These are phyloP conservation scores for Hydrocynus forskahlii DNA, from an alignment of 2,797 vertebrate genomes.

Conservation along the genomic window DNA sequence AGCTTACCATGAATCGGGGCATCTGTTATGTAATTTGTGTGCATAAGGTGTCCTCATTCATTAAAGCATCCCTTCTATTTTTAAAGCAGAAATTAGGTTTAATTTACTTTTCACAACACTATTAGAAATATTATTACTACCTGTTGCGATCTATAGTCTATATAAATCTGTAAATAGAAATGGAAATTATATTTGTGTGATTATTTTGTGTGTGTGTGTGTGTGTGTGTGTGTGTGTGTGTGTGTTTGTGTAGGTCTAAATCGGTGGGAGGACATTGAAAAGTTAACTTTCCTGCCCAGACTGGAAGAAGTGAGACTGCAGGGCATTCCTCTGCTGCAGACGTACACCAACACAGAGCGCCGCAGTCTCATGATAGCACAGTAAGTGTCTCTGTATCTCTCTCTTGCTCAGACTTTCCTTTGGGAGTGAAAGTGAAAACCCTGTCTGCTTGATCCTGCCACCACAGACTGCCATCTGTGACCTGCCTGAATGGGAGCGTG, in stretches of 20 bases:
- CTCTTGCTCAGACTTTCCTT: background rate
- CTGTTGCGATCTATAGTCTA: too few relatives aligned
- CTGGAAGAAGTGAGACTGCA: conserved; percentile 94
- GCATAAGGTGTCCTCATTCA: background rate
- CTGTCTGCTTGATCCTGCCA: background rate
- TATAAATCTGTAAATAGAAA: background rate
- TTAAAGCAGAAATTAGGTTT: background rate
- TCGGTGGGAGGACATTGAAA: conserved; percentile 96
- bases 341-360: conserved; percentile 90
- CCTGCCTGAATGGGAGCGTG: conserved; percentile 90
- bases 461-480: conserved; percentile 88
- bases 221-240: conserved; percentile 11
- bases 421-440: background rate
- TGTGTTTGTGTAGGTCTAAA: conserved; percentile 81
- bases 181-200: background rate
- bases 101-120: background rate
- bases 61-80: background rate
- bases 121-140: background rate
- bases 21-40: background rate
- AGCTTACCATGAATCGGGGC: background rate
- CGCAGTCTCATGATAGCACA: conserved; percentile 92
- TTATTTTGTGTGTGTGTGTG: background rate
- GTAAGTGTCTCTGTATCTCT: conserved; percentile 66
- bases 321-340: conserved; percentile 93
- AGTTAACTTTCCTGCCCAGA: conserved; percentile 93